Base-by-base conservation (phyloP, 2,888 invertebrate species). In the Prosopocoilus inquinatus region DNA sequence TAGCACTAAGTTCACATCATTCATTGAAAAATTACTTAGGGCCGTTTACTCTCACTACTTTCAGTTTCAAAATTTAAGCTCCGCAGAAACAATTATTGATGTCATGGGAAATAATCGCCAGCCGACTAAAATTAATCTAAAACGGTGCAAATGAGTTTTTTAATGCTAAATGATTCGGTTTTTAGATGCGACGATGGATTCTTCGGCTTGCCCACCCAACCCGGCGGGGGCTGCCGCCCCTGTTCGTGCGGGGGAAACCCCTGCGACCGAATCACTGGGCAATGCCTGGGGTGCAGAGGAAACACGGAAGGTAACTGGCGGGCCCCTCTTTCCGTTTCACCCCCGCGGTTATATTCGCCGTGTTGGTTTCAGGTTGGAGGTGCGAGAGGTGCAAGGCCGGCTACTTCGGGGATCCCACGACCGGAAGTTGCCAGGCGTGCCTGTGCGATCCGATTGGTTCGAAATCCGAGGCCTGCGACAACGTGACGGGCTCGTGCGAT, bases 211-310 rank as follows among this genome's bases (percentile, higher is more conserved):
- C 94, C 96, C 0, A 79, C 81, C 2, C 79, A 81, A 36, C 75
- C 83, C 2, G 93, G 91, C 2, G 86, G 87, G 41, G 80, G 77
- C 13, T 95, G 97, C 71, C 79, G 81, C 66, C 85, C 85, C 0
- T 98, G 98, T 76, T 82, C 84, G 35, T 99, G 98, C 75, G 89
- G 87, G 49, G 94, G 91, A 1, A 91, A 90, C 2, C 88, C 89
- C 0, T 94, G 98, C 78, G 91, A 96, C 76, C 82, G 85, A 38
- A 77, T 82, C 64, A 90, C 90, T 0, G 98, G 98, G 1, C 84
- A 85, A 62, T 98, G 98, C 76, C 83, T 92, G 52, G 86, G 88
- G 39, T 97, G 97, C 71, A 86, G 81, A 50, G 86, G 87, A 45
- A 87, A 89, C 69, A 90, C 89, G 1, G 83, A 83, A 67, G 89